phyloP scores from a whole-genome alignment of 2,113 vertebrate genomes.

The Dicaeum eximium region DNA sequence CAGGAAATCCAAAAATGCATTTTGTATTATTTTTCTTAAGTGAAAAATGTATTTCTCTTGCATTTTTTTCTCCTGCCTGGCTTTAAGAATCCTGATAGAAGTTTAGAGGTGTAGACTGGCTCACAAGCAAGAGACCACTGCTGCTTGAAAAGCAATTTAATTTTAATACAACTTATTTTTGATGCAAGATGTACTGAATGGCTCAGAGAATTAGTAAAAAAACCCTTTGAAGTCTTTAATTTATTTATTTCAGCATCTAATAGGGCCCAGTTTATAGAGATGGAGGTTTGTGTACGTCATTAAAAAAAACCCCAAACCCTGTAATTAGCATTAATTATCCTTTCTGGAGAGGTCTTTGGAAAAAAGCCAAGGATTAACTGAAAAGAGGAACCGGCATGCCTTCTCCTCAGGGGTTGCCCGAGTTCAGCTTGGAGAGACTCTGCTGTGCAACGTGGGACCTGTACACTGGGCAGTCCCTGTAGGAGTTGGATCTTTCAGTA shows the following conservation, averaged over 20 bases:
- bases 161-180: background rate
- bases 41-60: background rate
- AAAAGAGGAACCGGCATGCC: background rate
- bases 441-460: background rate
- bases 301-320: background rate
- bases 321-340: conserved; percentile 7
- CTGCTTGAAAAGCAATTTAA: background rate
- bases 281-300: background rate
- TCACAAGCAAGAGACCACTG: background rate
- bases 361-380: background rate
- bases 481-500: background rate
- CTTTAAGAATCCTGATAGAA: background rate
- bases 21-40: background rate
- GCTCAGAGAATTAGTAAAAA: background rate
- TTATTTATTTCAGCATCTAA: background rate
- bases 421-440: background rate
- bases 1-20: background rate
- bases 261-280: background rate
- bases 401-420: background rate
- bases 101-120: background rate
- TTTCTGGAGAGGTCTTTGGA: background rate
- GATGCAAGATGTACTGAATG: background rate
- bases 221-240: background rate
- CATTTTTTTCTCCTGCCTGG: background rate
- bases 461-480: background rate